Evolutionary conservation across 2,797 vertebrate species (phyloP).

Genomic region (Sandelia bainsii): DNA sequence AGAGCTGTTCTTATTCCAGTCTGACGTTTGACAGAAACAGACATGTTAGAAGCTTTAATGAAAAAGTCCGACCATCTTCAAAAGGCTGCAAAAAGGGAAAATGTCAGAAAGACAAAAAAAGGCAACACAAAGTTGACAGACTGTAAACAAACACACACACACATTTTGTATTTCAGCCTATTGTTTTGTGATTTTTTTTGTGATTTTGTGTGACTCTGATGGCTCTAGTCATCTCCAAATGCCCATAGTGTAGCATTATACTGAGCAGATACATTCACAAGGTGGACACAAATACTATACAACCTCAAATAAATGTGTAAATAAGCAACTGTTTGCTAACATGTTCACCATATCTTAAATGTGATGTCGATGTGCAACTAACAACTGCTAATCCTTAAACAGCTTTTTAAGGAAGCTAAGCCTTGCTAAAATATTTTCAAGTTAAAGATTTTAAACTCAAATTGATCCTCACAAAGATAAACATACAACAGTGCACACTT

Average conservation of each 20-base stretch:
- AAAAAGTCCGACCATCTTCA: conserved; percentile 50
- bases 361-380: background rate
- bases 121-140: conserved; percentile 36
- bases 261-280: too few species aligned
- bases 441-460: background rate
- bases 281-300: too few species aligned
- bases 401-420: conserved; percentile 7
- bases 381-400: background rate
- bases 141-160: conserved; percentile 24
- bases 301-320: too few species aligned
- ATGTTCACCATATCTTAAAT: background rate
- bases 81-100: conserved; percentile 47
- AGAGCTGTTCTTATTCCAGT: conserved; percentile 15
- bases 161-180: background rate
- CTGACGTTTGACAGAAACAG: conserved; percentile 46
- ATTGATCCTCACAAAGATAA: background rate
- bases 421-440: conserved; percentile 11
- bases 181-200: too few species aligned
- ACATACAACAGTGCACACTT: background rate
- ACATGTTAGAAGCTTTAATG: conserved; percentile 22
- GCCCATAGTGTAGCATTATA: background rate
- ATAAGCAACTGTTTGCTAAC: too few species aligned
- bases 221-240: conserved; percentile 1
- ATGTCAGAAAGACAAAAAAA: conserved; percentile 35
- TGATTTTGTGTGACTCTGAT: conserved; percentile 1